Evolutionary conservation across 2,113 vertebrate genomes (phyloP).

Genomic region (Strix aluco): DNA sequence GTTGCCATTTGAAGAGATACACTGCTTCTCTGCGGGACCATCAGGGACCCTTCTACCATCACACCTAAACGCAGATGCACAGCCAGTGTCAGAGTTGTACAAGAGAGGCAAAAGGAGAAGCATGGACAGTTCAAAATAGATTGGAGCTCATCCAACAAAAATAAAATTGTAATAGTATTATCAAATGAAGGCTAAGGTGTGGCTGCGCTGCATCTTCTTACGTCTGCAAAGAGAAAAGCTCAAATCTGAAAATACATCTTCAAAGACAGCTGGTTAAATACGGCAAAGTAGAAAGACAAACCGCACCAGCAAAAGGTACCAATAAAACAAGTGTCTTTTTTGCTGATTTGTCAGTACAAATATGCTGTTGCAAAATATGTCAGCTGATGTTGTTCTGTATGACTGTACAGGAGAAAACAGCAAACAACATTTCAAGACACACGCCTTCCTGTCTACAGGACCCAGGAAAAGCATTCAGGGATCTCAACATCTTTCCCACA

Average conservation of each 20-base stretch:
- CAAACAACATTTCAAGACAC: neutral
- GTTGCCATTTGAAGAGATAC: neutral
- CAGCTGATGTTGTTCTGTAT: neutral
- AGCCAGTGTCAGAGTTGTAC: neutral
- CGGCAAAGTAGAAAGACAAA: neutral
- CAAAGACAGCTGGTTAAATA: slow-evolving; percentile 15
- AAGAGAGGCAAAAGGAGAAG: neutral
- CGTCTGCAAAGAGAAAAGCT: slow-evolving; percentile 15
- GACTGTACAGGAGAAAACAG: neutral
- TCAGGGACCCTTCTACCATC: neutral
- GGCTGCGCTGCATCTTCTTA: neutral
- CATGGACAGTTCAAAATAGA: neutral
- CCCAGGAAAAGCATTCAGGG: neutral
- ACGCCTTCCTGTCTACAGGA: neutral
- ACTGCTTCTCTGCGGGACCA: neutral
- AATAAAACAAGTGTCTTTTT: neutral
- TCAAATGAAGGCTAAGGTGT: slow-evolving; percentile 36
- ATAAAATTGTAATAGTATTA: neutral
- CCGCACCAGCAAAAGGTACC: neutral
- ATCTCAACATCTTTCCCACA: neutral
- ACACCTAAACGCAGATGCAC: accelerated
- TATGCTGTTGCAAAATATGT: neutral
- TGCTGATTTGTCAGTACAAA: neutral
- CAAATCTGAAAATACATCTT: neutral
- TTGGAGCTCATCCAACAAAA: neutral